Evolutionary conservation across 2,113 vertebrate species (phyloP), one percentile per base, ranked within the genome.

Genomic region (Lophura nycthemera): DNA sequence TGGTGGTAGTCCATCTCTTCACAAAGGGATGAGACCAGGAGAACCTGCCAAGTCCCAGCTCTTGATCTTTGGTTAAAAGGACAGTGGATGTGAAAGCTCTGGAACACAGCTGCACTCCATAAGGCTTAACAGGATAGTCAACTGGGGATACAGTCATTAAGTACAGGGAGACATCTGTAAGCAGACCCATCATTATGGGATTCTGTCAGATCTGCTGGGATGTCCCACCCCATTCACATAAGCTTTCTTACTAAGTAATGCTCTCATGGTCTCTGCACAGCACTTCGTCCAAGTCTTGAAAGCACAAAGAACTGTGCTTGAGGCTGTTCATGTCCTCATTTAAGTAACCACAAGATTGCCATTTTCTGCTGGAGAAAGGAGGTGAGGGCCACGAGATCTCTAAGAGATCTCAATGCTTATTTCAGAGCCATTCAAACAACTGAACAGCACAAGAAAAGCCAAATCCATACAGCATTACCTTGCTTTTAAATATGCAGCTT

Each of bases 1-100:
- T 1, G 2, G 48, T 0, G 1, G 69, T 17, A 42, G 34, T 27
- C 60, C 34, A 38, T 7, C 20, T 54, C 45, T 57, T 25, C 48
- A n/a, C 63, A 32, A 5, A 0, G 0, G 30, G 30, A 56, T 25
- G 16, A 27, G 47, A 45, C 30, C 1, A 2, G 10, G 25, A 48
- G 40, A 42, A 17, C 34, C 54, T 52, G 56, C 22, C 12, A 81
- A 72, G 52, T 48, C 32, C 34, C 56, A 92, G 86, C 36, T 75
- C 75, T 27, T n/a, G 8, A 56, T 32, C 69, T 80, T 10, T 36
- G 64, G 25, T 54, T 47, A 34, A 40, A 30, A 24, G 34, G 36
- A 48, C 22, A 50, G 19, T 5, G 34, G 57, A 65, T 32, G 57
- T 13, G 65, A 61, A 32, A 66, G 40, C 40, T 42, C 71, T 4